Evolutionary conservation across 2,113 vertebrate genomes (phyloP).

Genomic region (Paracanthobrama guichenoti): DNA sequence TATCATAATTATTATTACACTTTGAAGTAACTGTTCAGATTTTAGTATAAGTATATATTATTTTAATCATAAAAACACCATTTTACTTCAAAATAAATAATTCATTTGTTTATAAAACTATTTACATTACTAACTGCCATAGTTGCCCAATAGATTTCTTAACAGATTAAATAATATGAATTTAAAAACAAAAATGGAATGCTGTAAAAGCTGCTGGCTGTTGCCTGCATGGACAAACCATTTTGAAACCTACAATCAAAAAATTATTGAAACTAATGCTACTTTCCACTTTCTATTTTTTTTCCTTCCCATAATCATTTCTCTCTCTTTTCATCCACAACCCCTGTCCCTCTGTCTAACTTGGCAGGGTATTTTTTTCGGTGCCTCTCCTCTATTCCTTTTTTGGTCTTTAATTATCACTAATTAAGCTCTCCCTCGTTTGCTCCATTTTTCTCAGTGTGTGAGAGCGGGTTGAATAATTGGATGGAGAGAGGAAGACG

Average conservation of each 20-base stretch:
- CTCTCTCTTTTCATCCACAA: neutral
- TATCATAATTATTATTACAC: neutral
- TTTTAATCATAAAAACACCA: neutral
- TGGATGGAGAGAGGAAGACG: constrained; percentile 23
- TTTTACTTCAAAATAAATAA: neutral
- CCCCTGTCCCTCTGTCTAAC: neutral
- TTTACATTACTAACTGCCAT: neutral
- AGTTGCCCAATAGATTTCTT: neutral
- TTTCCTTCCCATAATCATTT: neutral
- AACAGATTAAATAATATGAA: neutral
- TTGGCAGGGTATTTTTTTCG: constrained; percentile 22
- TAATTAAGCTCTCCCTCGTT: constrained; percentile 48
- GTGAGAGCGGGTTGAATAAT: constrained; percentile 32
- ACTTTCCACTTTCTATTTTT: neutral
- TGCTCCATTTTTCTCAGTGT: constrained; percentile 40
- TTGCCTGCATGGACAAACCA: neutral
- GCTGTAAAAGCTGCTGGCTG: neutral
- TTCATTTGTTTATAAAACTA: neutral
- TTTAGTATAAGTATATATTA: neutral
- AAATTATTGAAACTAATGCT: no score
- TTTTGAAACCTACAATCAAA: neutral
- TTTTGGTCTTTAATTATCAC: constrained; percentile 51
- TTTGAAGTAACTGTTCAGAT: neutral
- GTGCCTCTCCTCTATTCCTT: constrained; percentile 18
- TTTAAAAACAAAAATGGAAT: neutral